phyloP scores from a whole-genome alignment of 2,888 invertebrate species.

The Halictus ligatus region DNA sequence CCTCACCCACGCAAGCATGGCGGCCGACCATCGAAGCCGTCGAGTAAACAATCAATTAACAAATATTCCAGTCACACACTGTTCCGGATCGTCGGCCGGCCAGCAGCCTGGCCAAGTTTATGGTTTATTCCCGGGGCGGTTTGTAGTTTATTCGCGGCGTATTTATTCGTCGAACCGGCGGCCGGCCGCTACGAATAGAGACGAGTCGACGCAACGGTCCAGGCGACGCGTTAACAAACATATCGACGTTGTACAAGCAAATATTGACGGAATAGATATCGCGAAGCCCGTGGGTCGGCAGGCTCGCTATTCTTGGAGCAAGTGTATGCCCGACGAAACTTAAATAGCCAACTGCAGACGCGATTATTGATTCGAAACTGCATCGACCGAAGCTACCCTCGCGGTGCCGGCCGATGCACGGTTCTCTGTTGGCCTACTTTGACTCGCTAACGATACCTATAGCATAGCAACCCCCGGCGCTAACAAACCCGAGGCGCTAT shows the following conservation, averaged over 20 bases:
- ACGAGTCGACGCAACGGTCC: background rate
- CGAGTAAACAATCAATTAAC: background rate
- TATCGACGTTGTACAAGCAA: slow-evolving; percentile 11
- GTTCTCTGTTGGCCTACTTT: slow-evolving; percentile 74
- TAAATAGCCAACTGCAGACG: slow-evolving; percentile 64
- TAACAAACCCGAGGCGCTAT: background rate
- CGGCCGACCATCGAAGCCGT: background rate
- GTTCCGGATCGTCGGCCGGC: background rate
- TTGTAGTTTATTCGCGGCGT: background rate
- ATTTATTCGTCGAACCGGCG: background rate
- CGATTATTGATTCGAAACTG: slow-evolving; percentile 70
- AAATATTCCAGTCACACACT: background rate
- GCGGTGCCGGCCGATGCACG: slow-evolving; percentile 59
- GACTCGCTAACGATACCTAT: slow-evolving; percentile 55
- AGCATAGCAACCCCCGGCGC: slow-evolving; percentile 4
- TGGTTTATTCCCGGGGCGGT: background rate
- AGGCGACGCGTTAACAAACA: slow-evolving; percentile 5
- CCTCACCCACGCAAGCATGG: slow-evolving; percentile 9
- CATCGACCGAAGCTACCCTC: slow-evolving; percentile 67
- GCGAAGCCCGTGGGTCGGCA: slow-evolving; percentile 11
- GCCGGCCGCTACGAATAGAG: slow-evolving; percentile 9
- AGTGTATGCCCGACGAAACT: slow-evolving; percentile 56
- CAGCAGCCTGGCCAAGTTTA: background rate
- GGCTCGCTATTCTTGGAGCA: slow-evolving; percentile 62
- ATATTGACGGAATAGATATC: slow-evolving; percentile 15